Conservation (phyloP, 92 coral and sea anemone species). For the Parazoanthus darwini region DNA sequence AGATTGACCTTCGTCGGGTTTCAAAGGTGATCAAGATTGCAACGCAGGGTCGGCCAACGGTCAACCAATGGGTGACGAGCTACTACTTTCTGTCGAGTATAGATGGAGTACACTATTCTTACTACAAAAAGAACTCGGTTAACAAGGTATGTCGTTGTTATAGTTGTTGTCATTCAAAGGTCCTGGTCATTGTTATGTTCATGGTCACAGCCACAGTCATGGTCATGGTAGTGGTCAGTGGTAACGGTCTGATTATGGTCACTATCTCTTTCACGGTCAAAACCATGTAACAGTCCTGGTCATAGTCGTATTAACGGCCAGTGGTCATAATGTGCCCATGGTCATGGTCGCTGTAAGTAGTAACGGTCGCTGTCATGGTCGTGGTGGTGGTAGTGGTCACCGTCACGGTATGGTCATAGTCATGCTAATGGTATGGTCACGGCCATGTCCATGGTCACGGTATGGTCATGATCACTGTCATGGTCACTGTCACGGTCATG, state of each 20-base stretch:
- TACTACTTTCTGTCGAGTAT: slow-evolving; percentile 69
- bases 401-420: background rate
- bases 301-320: too few species aligned
- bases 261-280: background rate
- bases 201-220: background rate
- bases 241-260: too few species aligned
- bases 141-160: slow-evolving; percentile 43
- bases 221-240: too few species aligned
- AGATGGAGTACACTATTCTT: slow-evolving; percentile 73
- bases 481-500: too few species aligned
- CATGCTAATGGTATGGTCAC: background rate
- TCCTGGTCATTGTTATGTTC: background rate
- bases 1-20: slow-evolving; percentile 67
- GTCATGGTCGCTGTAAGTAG: too few species aligned
- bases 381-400: background rate
- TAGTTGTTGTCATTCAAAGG: background rate
- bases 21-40: slow-evolving; percentile 76
- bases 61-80: slow-evolving; percentile 67
- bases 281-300: background rate
- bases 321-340: too few species aligned
- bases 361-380: background rate
- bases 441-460: too few species aligned
- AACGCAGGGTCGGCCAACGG: slow-evolving; percentile 71
- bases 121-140: slow-evolving; percentile 67
- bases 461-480: background rate